phyloP scores from a whole-genome alignment of 2,797 vertebrate species.

The Xerus rutilus region DNA sequence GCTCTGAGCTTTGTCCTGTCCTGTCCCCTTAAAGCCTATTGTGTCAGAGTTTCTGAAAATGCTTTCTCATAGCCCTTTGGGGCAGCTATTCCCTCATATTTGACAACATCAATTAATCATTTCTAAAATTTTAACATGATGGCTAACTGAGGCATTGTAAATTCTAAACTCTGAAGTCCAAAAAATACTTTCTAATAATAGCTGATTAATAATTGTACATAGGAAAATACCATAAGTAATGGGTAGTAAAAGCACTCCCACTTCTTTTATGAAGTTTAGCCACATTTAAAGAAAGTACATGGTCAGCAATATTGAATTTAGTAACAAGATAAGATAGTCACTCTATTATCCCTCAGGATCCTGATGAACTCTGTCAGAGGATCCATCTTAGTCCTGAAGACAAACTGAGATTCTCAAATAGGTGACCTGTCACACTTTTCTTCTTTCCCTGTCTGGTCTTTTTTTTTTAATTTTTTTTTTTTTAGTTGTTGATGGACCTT shows the following conservation, averaged over 20 bases:
- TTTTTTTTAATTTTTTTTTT: too few species aligned
- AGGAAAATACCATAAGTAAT: neutral
- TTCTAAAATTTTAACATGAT: neutral
- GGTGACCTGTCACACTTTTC: neutral
- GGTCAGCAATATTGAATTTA: neutral
- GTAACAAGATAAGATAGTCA: accelerated
- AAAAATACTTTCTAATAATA: neutral
- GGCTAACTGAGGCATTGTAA: neutral
- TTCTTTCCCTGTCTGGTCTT: accelerated
- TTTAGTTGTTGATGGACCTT: too few species aligned
- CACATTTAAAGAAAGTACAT: neutral
- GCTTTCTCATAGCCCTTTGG: neutral
- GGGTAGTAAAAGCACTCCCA: accelerated
- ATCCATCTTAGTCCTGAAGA: neutral
- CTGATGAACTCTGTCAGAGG: neutral
- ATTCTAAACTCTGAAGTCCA: neutral
- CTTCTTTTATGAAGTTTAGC: neutral
- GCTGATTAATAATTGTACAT: neutral
- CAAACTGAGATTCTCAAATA: neutral
- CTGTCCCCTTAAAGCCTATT: neutral
- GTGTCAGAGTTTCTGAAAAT: neutral
- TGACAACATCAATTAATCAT: neutral
- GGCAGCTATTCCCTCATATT: neutral
- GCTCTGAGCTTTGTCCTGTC: neutral
- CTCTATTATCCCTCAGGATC: neutral